phyloP scores from a whole-genome alignment of 1,140 invertebrate genomes.

The Leptinotarsa undecemlineata region DNA sequence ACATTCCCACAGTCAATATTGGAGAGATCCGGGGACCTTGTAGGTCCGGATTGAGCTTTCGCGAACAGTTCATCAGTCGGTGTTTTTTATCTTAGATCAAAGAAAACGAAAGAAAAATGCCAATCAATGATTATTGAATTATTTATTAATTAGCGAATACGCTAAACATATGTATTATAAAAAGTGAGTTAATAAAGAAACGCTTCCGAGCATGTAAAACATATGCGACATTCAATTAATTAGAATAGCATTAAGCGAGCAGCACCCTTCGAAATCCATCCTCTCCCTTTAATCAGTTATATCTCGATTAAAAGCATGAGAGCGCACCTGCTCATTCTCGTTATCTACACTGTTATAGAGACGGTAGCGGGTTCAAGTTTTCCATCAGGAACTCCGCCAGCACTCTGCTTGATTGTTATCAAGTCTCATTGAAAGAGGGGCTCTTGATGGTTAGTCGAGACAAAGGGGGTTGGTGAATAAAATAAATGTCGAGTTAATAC shows the following conservation, averaged over 20 bases:
- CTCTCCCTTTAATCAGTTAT: not conserved
- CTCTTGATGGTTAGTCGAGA: not conserved
- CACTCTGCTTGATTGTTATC: conserved; percentile 1
- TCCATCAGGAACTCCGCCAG: not conserved
- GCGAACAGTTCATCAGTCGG: too few relatives aligned
- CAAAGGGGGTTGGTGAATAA: too few relatives aligned
- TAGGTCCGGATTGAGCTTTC: too few relatives aligned
- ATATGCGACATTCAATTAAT: conserved; percentile 21
- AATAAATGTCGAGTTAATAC: too few relatives aligned
- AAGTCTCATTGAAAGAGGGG: not conserved
- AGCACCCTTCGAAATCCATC: not conserved
- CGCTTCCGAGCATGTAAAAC: not conserved
- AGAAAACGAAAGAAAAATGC: too few relatives aligned
- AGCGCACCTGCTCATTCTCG: conserved; percentile 12
- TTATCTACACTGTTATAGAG: conserved; percentile 12
- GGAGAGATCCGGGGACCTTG: too few relatives aligned
- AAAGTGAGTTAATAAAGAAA: too few relatives aligned
- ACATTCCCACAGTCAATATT: too few relatives aligned
- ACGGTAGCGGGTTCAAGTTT: not conserved
- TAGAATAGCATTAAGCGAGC: not conserved
- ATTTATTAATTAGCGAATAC: too few relatives aligned
- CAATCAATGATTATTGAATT: too few relatives aligned
- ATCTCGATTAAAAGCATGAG: conserved; percentile 13
- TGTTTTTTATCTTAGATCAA: too few relatives aligned
- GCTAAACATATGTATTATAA: too few relatives aligned